phyloP scores from a whole-genome alignment of 2,797 vertebrate species.

The Acomys russatus region DNA sequence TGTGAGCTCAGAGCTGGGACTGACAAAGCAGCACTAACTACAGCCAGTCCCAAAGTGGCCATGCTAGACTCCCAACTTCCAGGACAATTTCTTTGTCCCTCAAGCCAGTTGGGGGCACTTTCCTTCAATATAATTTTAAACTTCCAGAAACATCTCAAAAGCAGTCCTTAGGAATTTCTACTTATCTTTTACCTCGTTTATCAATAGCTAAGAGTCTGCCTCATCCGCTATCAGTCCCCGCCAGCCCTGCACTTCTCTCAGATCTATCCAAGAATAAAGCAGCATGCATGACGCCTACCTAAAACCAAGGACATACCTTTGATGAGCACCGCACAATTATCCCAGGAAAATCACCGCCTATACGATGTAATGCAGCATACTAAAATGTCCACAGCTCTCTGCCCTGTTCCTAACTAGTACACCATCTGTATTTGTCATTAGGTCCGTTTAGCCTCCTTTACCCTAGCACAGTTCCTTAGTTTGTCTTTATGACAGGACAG shows the following conservation, averaged over 20 bases:
- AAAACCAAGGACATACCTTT: slow-evolving; percentile 42
- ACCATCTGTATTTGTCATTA: not conserved
- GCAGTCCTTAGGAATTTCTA: not conserved
- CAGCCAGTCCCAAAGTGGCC: not conserved
- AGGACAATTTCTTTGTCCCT: not conserved
- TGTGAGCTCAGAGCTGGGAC: too few species aligned
- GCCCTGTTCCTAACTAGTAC: slow-evolving; percentile 7
- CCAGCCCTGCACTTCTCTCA: not conserved
- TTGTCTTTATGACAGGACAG: not conserved
- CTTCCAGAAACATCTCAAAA: slow-evolving; percentile 14
- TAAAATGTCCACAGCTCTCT: slow-evolving; percentile 8
- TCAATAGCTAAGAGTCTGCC: not conserved
- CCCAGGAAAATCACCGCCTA: not conserved
- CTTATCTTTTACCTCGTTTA: not conserved
- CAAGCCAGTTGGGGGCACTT: not conserved
- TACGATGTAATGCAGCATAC: slow-evolving; percentile 19
- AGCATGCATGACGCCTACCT: not conserved
- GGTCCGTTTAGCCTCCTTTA: not conserved
- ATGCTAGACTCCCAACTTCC: not conserved
- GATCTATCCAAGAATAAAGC: not conserved
- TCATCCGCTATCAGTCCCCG: not conserved
- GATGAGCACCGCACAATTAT: not conserved
- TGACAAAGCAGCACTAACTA: not conserved
- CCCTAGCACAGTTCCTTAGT: not conserved
- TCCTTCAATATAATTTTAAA: slow-evolving; percentile 58